These are phyloP conservation scores for Chrysodeixis includens DNA, from an alignment of 2,888 invertebrate species.

Conservation along the genomic window DNA sequence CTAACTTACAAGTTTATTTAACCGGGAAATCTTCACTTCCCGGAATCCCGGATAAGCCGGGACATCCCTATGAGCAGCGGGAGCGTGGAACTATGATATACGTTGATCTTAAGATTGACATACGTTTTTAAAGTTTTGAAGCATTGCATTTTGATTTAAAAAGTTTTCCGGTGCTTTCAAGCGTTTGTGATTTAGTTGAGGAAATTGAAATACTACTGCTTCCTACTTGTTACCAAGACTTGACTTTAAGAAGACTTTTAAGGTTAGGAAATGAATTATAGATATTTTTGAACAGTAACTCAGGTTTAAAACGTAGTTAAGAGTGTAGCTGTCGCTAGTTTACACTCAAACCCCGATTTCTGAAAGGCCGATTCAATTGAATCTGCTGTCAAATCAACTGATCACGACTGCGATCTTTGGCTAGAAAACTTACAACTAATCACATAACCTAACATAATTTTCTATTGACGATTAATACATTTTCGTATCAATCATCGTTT, in stretches of 20 bases:
- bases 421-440: no score
- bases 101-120: slow-evolving; percentile 29
- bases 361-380: no score
- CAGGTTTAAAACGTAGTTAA: no score
- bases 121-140: background rate
- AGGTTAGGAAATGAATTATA: background rate
- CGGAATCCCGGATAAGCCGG: slow-evolving; percentile 56
- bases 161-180: background rate
- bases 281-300: no score
- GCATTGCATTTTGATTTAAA: background rate
- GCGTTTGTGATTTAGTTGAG: background rate
- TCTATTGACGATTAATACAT: no score
- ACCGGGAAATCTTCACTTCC: slow-evolving; percentile 24
- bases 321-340: no score
- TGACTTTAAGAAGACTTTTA: background rate
- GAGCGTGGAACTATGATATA: slow-evolving; percentile 29
- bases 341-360: no score
- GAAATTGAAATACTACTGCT: background rate
- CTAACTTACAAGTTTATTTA: slow-evolving; percentile 39
- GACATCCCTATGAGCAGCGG: slow-evolving; percentile 41
- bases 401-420: no score
- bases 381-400: no score
- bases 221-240: background rate
- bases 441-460: no score
- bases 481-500: no score